Base-by-base conservation (phyloP, 64 coral and sea anemone species). In the Acropora yongei region DNA sequence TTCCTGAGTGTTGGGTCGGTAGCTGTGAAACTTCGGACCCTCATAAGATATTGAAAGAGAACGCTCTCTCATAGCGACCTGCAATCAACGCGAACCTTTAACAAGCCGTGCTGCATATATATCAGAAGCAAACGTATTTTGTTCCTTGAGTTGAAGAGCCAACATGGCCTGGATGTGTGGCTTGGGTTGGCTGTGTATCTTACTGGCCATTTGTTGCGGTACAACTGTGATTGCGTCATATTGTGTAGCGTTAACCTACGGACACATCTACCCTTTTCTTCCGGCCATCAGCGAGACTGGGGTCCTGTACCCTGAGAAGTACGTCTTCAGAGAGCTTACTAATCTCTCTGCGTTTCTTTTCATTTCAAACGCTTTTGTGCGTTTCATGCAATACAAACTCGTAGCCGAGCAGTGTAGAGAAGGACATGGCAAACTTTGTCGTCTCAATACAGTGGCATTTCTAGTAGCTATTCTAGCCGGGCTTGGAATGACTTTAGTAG, bases 221-320 rank as follows among this genome's bases (percentile, higher is more conserved):
- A 82, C 87, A 7, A 93, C 91, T 53, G 90, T 96, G 3, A 55
- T 84, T 20, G 86, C 86, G 6, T 96, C 91, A 5, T 96, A 93
- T 6, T 86, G 79, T 44, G 88, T 93, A 9, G 95, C 95, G 41
- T 20, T 96, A 2, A 88, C 89, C 5, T 74, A 93, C 71, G 95
- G 95, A 68, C 95, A 96, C 43, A 86, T 96, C 5, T 96, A 96
- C 44, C 95, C 95, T 0, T 90, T 96, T 57, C 86, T 96, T 11
- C 95, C 95, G 2, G 91, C 95, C 1, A 93, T 96, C 77, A 96
- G 95, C 82, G 95, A 96, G 40, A 96, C 95, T 6, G 95, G 95
- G 30, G 91, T 93, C 13, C 66, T 93, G 16, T 93, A 72, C 16
- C 95, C 95, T 6, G 95, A 96, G 45, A 96, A 96, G 40, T 96